Percentiles rank a stretch among this genome's conserved stretches.
phyloP scores from a whole-genome alignment of 2,113 vertebrate species.

The Phalacrocorax pelagicus region DNA sequence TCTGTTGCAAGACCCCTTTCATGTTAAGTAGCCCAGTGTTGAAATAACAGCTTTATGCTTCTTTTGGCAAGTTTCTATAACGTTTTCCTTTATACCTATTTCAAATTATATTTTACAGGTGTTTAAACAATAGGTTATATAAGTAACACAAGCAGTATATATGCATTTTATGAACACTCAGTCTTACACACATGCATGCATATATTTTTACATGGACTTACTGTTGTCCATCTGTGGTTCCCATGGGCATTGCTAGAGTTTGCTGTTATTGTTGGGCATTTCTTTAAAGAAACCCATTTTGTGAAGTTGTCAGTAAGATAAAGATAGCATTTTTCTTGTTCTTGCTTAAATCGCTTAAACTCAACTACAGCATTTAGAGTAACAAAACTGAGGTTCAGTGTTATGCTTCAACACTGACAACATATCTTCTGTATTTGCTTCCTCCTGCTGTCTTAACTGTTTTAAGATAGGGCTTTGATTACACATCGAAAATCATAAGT shows the following conservation, averaged over 20 bases:
- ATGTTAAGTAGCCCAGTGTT: neutral
- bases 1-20: neutral
- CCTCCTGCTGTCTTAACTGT: neutral
- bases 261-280: neutral
- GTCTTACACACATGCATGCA: accelerated
- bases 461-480: neutral
- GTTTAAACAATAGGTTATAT: neutral
- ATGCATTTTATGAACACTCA: neutral
- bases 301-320: neutral
- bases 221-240: neutral
- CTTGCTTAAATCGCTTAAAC: neutral
- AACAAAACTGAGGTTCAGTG: neutral
- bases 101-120: neutral
- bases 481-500: neutral
- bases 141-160: neutral
- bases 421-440: neutral
- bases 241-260: neutral
- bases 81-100: neutral
- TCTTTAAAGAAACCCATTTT: neutral
- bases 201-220: neutral
- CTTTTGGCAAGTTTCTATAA: neutral
- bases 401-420: neutral
- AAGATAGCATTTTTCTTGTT: neutral
- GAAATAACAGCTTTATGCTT: neutral
- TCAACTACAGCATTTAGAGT: neutral